phyloP scores from a whole-genome alignment of 2,113 vertebrate species.

The Psittacula cyanocephala region DNA sequence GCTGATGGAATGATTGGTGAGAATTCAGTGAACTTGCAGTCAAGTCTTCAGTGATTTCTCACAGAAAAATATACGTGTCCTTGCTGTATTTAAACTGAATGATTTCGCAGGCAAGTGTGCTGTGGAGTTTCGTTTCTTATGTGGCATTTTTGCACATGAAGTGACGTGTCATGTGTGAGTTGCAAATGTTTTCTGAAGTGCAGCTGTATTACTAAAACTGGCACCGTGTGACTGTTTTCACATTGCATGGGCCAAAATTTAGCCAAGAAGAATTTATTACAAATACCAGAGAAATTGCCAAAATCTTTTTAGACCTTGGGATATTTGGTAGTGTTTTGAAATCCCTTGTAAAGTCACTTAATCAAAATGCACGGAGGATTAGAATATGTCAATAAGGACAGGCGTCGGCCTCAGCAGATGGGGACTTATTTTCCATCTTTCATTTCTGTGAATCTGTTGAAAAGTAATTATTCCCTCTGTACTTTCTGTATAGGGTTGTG shows the following conservation, averaged over 20 bases:
- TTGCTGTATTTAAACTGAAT: not conserved
- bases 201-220: not conserved
- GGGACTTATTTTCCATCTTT: constrained; percentile 13
- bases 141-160: not conserved
- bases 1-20: not conserved
- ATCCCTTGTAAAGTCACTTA: not conserved
- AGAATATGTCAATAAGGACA: not conserved
- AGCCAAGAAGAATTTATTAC: not conserved
- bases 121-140: not conserved
- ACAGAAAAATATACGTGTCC: not conserved
- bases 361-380: not conserved
- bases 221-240: not conserved
- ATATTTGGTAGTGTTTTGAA: not conserved
- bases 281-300: not conserved
- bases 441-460: constrained; percentile 14
- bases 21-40: not conserved
- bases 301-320: not conserved
- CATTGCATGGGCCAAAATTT: not conserved
- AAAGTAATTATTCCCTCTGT: constrained; percentile 43
- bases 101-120: not conserved
- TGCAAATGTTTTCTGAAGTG: not conserved
- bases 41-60: not conserved
- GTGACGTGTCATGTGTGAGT: not conserved
- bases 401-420: not conserved
- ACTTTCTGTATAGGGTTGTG: constrained; percentile 9